Percentiles rank a stretch among this genome's conserved stretches.
Conservation (phyloP, 2,888 invertebrate species). For the Leuctra nigra region DNA sequence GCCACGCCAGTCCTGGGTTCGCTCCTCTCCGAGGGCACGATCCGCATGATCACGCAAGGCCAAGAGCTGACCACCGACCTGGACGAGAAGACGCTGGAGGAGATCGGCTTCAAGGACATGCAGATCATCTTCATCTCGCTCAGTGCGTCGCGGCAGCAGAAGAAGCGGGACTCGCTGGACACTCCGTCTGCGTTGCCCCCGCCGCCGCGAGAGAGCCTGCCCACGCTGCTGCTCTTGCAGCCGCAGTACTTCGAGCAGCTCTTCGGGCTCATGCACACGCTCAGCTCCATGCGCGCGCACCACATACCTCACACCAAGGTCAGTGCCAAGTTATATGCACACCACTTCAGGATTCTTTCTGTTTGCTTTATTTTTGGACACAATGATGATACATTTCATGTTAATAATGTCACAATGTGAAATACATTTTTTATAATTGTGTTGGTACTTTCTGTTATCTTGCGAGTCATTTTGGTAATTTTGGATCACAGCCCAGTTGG, state of each 20-base stretch:
- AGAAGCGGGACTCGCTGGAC: conserved; percentile 62
- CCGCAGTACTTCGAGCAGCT: conserved; percentile 87
- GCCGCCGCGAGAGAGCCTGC: conserved; percentile 77
- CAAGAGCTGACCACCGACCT: conserved; percentile 89
- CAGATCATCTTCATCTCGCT: conserved; percentile 86
- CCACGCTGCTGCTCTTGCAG: conserved; percentile 75
- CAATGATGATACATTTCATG: conserved; percentile 31
- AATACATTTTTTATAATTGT: too few relatives aligned
- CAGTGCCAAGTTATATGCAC: too few relatives aligned
- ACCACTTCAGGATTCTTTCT: conserved; percentile 46
- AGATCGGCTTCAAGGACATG: conserved; percentile 91
- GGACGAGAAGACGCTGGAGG: conserved; percentile 83
- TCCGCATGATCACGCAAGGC: conserved; percentile 88
- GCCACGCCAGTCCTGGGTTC: conserved; percentile 56
- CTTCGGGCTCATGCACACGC: conserved; percentile 82
- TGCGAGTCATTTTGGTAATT: too few relatives aligned
- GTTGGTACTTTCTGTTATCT: too few relatives aligned
- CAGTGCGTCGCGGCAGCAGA: conserved; percentile 60
- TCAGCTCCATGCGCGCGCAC: conserved; percentile 71
- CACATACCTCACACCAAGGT: conserved; percentile 14
- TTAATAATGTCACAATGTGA: conserved; percentile 16
- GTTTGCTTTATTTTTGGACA: conserved; percentile 17
- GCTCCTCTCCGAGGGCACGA: conserved; percentile 72
- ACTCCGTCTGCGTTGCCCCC: conserved; percentile 83
- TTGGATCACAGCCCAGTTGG: too few relatives aligned